Conservation (phyloP, 2,888 invertebrate species). For the Polymixis lichenea region DNA sequence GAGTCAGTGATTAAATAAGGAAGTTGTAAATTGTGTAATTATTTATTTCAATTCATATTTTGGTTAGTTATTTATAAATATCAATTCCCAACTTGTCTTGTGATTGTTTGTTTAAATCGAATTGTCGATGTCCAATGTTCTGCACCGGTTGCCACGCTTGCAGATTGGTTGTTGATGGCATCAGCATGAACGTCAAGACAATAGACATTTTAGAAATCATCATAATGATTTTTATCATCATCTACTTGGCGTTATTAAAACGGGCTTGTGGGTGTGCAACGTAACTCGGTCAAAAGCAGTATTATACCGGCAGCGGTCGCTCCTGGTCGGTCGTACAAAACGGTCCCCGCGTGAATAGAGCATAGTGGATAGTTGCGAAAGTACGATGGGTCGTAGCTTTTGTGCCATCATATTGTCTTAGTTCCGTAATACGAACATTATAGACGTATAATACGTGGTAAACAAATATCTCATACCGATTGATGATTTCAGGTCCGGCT, state of each 20-base stretch:
- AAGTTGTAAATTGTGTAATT: too few species aligned
- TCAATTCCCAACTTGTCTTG: neutral
- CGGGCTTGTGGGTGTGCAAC: neutral
- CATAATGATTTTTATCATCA: neutral
- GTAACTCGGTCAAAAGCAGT: neutral
- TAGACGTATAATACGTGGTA: neutral
- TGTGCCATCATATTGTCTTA: neutral
- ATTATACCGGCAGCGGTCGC: neutral
- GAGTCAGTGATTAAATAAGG: too few species aligned
- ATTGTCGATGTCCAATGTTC: neutral
- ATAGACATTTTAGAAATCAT: neutral
- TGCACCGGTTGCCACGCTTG: neutral
- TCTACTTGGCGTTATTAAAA: neutral
- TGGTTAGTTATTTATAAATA: too few species aligned
- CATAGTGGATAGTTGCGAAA: neutral
- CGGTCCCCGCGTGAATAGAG: neutral
- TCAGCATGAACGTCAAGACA: neutral
- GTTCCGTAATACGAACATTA: neutral
- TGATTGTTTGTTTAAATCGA: neutral
- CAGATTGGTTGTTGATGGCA: neutral
- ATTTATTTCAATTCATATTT: too few species aligned
- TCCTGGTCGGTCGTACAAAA: neutral
- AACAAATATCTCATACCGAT: neutral
- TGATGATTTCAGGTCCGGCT: constrained; percentile 31
- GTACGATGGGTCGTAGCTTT: neutral